These are phyloP conservation scores for Enteromius unitaeniatus DNA, from an alignment of 2,797 vertebrate genomes.

Conservation along the genomic window DNA sequence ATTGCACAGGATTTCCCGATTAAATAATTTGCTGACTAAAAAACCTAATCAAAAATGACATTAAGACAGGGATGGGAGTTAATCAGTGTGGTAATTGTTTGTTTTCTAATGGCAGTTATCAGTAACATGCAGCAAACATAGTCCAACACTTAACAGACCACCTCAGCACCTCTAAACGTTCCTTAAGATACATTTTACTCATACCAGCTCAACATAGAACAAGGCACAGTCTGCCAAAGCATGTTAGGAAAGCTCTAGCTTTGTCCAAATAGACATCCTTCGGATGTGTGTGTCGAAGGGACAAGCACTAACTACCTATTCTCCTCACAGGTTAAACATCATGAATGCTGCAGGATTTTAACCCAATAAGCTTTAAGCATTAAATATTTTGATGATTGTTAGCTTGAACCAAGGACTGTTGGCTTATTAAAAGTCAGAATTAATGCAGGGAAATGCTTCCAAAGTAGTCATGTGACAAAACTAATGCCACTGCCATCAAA, in stretches of 20 bases:
- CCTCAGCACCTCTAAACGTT: not conserved
- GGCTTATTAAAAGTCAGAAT: not conserved
- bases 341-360: not conserved
- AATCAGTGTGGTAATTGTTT: not conserved
- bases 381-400: not conserved
- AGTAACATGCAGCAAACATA: not conserved
- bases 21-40: not conserved
- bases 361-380: not conserved
- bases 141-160: not conserved
- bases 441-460: not conserved
- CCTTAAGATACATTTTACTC: not conserved
- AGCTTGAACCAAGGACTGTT: not conserved
- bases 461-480: not conserved
- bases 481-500: conserved; percentile 4
- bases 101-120: not conserved
- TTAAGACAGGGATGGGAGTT: not conserved
- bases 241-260: conserved; percentile 1
- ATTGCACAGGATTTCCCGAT: not conserved
- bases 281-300: too few relatives aligned
- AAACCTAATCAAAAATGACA: not conserved
- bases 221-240: conserved; percentile 4
- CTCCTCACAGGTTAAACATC: conserved; percentile 1
- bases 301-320: not conserved
- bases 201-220: not conserved
- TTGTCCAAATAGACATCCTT: not conserved